Base-by-base conservation (phyloP, 92 coral and sea anemone genomes). In the Palythoa caribaeorum region DNA sequence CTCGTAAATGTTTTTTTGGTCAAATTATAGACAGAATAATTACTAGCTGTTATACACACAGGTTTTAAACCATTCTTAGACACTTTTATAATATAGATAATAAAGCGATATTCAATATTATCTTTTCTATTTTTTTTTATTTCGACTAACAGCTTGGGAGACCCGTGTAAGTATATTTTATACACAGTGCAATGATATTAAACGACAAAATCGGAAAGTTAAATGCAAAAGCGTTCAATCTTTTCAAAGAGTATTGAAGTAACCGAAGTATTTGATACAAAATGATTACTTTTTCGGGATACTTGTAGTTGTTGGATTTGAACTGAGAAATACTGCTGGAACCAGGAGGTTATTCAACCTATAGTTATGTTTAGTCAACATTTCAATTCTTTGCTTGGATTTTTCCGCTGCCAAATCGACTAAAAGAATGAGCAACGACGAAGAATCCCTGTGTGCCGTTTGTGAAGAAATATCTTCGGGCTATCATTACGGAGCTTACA, bases 401-500 rank as follows among this genome's bases (percentile, higher is more conserved):
- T 44, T 44, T 44, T 44, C 0, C 50, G 50, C 7, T 44, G 50
- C 50, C 6, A 44, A 44, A 44, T 8, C 7, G 50, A 44, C 4
- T 44, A 44, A 44, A 44, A 63, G 20, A 63, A 63, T 63, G 70
- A 63, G 70, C 70, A 21, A 63, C 68, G 93, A 90, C 1, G 78
- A 83, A 12, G 92, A 84, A 54, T 90, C 91, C 40, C 83, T 66
- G 63, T 97, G 99, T 79, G 98, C 95, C 15, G 99, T 97, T 9
- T 97, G 99, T 84, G 95, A 86, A n/a, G 99, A 93, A 63, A 21
- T 52, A 3, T 84, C 97, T 14, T 95, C 99, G 12, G 99, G 99
- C 13, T 97, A 97, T 80, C 99, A 97, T 83, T 97, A 97, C 55
- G 99, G 99, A 6, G 98, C 97, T 9, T 93, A 95, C 52, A 94